phyloP scores from a whole-genome alignment of 2,113 vertebrate genomes.

The Xenus cinereus region DNA sequence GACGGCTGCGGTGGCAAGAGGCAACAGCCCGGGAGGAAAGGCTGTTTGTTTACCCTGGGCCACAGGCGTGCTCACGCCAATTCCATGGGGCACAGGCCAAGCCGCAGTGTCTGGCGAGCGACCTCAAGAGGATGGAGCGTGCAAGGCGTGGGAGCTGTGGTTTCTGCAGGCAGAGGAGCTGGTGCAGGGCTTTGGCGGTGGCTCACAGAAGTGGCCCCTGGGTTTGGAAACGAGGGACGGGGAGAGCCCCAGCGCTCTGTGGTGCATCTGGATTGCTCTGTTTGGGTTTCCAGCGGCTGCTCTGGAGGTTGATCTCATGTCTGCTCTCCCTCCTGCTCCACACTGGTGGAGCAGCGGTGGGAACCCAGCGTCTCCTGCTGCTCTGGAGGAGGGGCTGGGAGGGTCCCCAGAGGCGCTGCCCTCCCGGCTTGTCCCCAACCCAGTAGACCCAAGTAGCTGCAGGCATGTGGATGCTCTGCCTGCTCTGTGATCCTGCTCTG shows the following conservation, averaged over 20 bases:
- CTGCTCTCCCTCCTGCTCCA: background rate
- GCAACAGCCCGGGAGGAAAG: background rate
- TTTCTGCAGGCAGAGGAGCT: background rate
- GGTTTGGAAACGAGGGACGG: background rate
- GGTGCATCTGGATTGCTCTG: background rate
- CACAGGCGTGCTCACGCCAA: background rate
- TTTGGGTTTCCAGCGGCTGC: background rate
- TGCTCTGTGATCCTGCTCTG: background rate
- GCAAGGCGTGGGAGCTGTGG: background rate
- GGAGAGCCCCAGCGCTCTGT: background rate
- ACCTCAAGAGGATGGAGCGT: background rate
- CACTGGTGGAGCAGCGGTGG: background rate
- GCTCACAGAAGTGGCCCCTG: background rate
- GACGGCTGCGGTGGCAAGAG: background rate
- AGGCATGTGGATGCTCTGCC: background rate
- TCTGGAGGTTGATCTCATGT: background rate
- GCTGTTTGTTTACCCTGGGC: slow-evolving; percentile 11
- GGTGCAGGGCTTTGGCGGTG: background rate
- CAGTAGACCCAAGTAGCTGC: background rate
- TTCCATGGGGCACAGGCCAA: background rate
- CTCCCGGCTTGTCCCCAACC: background rate
- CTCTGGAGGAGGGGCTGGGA: background rate
- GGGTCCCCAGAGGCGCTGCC: background rate
- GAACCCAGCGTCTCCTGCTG: background rate
- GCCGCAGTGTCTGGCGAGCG: accelerated